These are phyloP conservation scores for Pontoporia blainvillei DNA, from an alignment of 2,113 vertebrate species.

Conservation along the genomic window DNA sequence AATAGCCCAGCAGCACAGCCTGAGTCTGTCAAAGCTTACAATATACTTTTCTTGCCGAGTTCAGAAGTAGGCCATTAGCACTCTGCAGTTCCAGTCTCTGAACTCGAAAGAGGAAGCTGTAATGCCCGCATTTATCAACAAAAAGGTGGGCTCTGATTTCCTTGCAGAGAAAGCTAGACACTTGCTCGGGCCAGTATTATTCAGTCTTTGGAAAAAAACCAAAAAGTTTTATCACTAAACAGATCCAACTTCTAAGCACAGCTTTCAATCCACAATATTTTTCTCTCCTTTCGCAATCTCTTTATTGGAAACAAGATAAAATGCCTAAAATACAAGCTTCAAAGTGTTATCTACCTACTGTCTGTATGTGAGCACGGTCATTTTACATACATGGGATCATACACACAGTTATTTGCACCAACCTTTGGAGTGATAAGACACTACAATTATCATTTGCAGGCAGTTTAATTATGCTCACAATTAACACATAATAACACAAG, in stretches of 20 bases:
- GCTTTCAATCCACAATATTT: neutral
- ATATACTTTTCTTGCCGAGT: constrained; percentile 27
- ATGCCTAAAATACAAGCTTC: neutral
- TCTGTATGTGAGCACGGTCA: neutral
- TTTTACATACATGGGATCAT: neutral
- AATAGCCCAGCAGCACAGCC: neutral
- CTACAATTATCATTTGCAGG: constrained; percentile 52
- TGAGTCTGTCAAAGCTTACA: constrained; percentile 58
- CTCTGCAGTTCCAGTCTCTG: constrained; percentile 36
- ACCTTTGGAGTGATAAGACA: constrained; percentile 25
- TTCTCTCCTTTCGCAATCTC: neutral
- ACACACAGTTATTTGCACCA: constrained; percentile 32
- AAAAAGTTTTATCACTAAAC: constrained; percentile 50
- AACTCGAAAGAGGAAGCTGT: constrained; percentile 31
- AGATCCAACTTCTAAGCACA: constrained; percentile 3
- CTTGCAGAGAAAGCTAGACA: neutral
- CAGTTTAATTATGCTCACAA: constrained; percentile 57
- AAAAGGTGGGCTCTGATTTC: constrained; percentile 25
- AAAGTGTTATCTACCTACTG: neutral
- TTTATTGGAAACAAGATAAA: constrained; percentile 28
- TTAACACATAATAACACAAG: constrained; percentile 52
- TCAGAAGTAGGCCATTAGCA: constrained; percentile 40
- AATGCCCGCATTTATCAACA: neutral
- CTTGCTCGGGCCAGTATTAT: neutral
- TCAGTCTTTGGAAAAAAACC: constrained; percentile 2